phyloP scores from a whole-genome alignment of 2,888 invertebrate genomes.

The Sepiola atlantica region DNA sequence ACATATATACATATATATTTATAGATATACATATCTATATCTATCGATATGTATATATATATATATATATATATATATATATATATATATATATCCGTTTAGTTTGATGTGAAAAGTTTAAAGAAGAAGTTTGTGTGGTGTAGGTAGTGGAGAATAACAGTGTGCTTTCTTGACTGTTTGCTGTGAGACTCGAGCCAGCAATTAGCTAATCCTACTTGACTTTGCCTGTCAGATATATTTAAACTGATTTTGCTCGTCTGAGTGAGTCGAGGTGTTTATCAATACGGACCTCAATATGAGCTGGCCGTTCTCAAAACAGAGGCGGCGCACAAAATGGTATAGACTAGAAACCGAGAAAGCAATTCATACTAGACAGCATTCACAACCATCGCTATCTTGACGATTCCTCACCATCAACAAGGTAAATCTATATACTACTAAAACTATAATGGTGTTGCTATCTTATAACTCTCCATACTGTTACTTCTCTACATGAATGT shows the following conservation, averaged over 20 bases:
- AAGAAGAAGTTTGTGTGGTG: neutral
- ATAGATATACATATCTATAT: too few species aligned
- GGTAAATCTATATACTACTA: too few species aligned
- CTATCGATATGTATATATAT: too few species aligned
- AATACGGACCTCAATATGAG: neutral
- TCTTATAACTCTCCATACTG: too few species aligned
- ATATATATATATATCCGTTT: neutral
- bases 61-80: too few species aligned
- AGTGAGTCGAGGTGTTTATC: neutral
- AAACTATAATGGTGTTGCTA: too few species aligned
- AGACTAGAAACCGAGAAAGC: neutral
- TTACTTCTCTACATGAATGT: too few species aligned
- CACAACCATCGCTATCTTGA: neutral
- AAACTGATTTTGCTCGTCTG: neutral
- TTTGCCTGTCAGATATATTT: neutral
- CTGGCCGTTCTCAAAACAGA: neutral
- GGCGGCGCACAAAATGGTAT: neutral
- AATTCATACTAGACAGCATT: neutral
- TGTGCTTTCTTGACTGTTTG: neutral
- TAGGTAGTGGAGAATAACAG: neutral
- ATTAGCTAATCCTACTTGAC: constrained; percentile 7
- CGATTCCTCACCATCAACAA: neutral
- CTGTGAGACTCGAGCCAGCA: neutral
- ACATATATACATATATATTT: too few species aligned
- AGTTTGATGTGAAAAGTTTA: neutral